Conservation (phyloP, 2,113 vertebrate species). For the Sialia sialis region DNA sequence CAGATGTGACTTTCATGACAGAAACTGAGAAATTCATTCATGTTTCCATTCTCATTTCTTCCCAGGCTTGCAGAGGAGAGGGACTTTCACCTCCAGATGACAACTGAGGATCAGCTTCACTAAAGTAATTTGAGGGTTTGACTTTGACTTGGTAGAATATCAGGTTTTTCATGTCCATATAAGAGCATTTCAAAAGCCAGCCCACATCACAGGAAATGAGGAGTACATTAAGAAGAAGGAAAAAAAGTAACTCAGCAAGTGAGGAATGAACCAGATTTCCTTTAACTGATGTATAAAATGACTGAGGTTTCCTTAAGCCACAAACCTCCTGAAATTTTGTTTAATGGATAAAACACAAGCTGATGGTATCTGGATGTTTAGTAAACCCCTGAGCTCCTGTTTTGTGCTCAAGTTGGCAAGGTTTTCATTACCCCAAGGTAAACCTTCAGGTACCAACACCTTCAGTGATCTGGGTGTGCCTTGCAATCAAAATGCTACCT, state of each 20-base stretch:
- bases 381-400: not conserved
- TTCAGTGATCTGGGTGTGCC: not conserved
- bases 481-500: not conserved
- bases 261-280: not conserved
- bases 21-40: not conserved
- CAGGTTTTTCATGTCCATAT: not conserved
- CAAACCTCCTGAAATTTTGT: not conserved
- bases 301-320: not conserved
- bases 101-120: not conserved
- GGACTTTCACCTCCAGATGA: not conserved
- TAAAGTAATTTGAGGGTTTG: not conserved
- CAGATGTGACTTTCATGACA: not conserved
- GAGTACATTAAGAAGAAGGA: not conserved
- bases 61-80: not conserved
- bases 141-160: not conserved
- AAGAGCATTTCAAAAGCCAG: not conserved
- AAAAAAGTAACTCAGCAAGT: not conserved
- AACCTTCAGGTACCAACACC: not conserved
- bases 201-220: not conserved
- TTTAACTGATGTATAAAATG: not conserved
- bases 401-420: not conserved
- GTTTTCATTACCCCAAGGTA: not conserved
- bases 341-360: not conserved
- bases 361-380: not conserved
- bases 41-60: not conserved